Evolutionary conservation across 2,113 vertebrate species (phyloP).

Genomic region (Anoura caudifer): DNA sequence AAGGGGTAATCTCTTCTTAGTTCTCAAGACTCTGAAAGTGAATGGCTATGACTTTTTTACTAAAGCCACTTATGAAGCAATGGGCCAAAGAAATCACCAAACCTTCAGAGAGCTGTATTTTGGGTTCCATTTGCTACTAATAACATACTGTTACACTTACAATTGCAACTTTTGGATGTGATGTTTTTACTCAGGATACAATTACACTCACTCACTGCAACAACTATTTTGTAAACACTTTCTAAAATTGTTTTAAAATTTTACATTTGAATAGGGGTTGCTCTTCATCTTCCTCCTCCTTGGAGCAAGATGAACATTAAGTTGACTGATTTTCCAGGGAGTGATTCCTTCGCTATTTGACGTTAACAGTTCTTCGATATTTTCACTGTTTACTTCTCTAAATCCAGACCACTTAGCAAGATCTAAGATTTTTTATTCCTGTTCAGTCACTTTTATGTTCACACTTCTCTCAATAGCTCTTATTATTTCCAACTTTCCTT

Average conservation of each 20-base stretch:
- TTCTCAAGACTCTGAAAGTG: background rate
- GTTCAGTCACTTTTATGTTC: background rate
- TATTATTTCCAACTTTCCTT: background rate
- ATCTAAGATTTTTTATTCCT: background rate
- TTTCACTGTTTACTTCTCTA: background rate
- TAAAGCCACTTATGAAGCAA: background rate
- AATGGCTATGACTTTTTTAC: background rate
- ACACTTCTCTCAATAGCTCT: background rate
- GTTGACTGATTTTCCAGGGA: background rate
- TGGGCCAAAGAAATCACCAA: background rate
- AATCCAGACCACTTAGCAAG: background rate
- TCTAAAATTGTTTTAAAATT: background rate
- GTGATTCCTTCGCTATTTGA: background rate
- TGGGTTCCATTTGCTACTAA: background rate
- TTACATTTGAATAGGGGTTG: background rate
- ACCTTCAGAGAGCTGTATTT: background rate
- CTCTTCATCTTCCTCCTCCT: background rate
- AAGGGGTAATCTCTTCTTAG: background rate
- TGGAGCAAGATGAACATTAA: background rate
- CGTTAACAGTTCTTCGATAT: background rate
- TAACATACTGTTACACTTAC: accelerated
- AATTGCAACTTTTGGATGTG: background rate
- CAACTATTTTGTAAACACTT: background rate
- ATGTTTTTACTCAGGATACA: background rate
- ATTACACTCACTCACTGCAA: background rate